Evolutionary conservation across 2,888 invertebrate species (phyloP).

Genomic region (Endomychus coccineus): DNA sequence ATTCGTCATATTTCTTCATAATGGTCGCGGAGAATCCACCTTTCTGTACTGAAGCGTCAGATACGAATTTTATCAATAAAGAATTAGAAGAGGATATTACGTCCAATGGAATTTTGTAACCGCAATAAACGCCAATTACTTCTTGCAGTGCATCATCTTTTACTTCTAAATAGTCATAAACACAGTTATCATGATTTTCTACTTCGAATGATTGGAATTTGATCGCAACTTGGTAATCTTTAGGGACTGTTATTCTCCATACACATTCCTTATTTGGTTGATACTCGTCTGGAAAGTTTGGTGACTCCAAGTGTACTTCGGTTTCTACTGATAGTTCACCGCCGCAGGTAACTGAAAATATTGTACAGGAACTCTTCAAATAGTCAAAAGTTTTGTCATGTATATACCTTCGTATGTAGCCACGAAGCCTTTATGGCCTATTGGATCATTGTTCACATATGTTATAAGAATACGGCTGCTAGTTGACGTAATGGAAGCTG

Average conservation of each 20-base stretch:
- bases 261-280: conserved; percentile 92
- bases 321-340: conserved; percentile 65
- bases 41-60: conserved; percentile 95
- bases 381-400: too few relatives aligned
- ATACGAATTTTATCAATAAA: conserved; percentile 89
- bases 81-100: conserved; percentile 88
- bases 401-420: conserved; percentile 82
- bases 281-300: conserved; percentile 97
- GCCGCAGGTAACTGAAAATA: conserved; percentile 78
- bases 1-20: conserved; percentile 97
- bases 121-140: conserved; percentile 85
- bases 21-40: conserved; percentile 95
- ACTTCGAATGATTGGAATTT: conserved; percentile 97
- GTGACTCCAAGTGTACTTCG: conserved; percentile 88
- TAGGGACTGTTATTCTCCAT: conserved; percentile 91
- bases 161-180: conserved; percentile 95
- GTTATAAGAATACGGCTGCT: conserved; percentile 89
- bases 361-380: too few relatives aligned
- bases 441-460: conserved; percentile 67
- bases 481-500: conserved; percentile 68
- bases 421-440: conserved; percentile 75
- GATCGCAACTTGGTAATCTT: conserved; percentile 75
- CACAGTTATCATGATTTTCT: conserved; percentile 97
- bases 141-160: conserved; percentile 78
- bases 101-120: conserved; percentile 89